Evolutionary conservation across 2,888 invertebrate genomes (phyloP).

Genomic region (Acronicta psi): DNA sequence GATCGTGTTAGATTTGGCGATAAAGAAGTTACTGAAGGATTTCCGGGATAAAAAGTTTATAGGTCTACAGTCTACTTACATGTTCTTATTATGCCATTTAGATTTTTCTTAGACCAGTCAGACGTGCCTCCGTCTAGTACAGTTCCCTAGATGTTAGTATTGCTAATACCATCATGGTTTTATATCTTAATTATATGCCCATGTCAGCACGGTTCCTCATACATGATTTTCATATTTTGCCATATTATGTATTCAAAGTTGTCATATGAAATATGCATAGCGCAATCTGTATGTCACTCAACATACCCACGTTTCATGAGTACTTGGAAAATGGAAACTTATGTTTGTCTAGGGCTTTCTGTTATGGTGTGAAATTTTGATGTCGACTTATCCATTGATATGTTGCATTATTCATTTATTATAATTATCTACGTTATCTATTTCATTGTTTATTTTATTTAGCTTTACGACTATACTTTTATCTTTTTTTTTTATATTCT

Average conservation of each 20-base stretch:
- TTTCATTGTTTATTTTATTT: conserved; percentile 1
- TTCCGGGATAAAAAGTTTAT: conserved; percentile 32
- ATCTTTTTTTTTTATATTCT: no score
- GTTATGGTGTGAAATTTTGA: conserved; percentile 52
- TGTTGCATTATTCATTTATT: conserved; percentile 41
- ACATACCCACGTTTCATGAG: conserved; percentile 25
- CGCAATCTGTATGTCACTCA: conserved; percentile 51
- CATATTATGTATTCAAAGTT: conserved; percentile 41
- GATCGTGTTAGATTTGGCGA: conserved; percentile 40
- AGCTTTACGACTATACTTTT: no score
- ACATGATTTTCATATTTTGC: conserved; percentile 41
- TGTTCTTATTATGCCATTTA: conserved; percentile 2
- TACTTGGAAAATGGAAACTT: conserved; percentile 50
- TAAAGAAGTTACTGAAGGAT: conserved; percentile 29
- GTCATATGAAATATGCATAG: conserved; percentile 54
- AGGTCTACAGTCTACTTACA: conserved; percentile 16
- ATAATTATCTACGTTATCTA: conserved; percentile 4
- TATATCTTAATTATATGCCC: conserved; percentile 22
- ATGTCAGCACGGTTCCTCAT: conserved; percentile 10
- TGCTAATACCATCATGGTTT: conserved; percentile 1
- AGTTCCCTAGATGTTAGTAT: conserved; percentile 7
- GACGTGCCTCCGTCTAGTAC: not conserved
- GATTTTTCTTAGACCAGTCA: not conserved
- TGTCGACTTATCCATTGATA: conserved; percentile 26
- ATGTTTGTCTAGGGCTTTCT: conserved; percentile 23